Percentiles rank a stretch among this genome's conserved stretches.
phyloP scores from a whole-genome alignment of 1,140 invertebrate species.

The Pollicipes pollicipes region DNA sequence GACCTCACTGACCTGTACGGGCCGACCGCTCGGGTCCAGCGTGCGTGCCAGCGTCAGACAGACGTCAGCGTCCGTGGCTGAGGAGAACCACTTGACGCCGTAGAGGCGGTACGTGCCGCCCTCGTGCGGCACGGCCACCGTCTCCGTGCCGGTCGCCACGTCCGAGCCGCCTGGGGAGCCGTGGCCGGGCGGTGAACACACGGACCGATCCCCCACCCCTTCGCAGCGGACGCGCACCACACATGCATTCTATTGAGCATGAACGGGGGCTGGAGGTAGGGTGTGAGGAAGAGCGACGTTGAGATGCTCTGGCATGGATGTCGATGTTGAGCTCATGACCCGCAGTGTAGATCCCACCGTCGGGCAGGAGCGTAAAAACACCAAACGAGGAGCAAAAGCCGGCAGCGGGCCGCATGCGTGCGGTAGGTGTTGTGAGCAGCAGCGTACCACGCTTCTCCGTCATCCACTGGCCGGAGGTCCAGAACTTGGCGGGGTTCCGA shows the following conservation, averaged over 20 bases:
- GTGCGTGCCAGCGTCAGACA: conserved; percentile 37
- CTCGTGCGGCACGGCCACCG: conserved; percentile 28
- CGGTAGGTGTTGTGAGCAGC: too few relatives aligned
- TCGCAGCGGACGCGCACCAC: background rate
- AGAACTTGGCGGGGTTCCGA: conserved; percentile 33
- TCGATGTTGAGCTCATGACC: too few relatives aligned
- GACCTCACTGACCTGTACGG: conserved; percentile 13
- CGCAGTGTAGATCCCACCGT: too few relatives aligned
- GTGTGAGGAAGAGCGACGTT: background rate
- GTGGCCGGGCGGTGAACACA: too few relatives aligned
- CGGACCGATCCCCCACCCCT: background rate
- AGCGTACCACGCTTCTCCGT: conserved; percentile 34
- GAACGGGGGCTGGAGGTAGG: background rate
- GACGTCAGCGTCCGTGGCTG: conserved; percentile 41
- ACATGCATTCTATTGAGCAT: too few relatives aligned
- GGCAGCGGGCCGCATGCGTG: too few relatives aligned
- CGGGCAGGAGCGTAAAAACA: too few relatives aligned
- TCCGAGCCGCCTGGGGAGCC: conserved; percentile 34
- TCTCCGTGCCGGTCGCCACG: conserved; percentile 39
- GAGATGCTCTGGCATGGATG: too few relatives aligned
- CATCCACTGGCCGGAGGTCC: conserved; percentile 48
- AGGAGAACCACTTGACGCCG: conserved; percentile 43
- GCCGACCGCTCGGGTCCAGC: conserved; percentile 23
- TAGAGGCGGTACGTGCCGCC: conserved; percentile 30
- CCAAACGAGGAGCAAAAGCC: too few relatives aligned